Base-by-base conservation (phyloP, 2,888 invertebrate species). In the Apocheima hispidaria region DNA sequence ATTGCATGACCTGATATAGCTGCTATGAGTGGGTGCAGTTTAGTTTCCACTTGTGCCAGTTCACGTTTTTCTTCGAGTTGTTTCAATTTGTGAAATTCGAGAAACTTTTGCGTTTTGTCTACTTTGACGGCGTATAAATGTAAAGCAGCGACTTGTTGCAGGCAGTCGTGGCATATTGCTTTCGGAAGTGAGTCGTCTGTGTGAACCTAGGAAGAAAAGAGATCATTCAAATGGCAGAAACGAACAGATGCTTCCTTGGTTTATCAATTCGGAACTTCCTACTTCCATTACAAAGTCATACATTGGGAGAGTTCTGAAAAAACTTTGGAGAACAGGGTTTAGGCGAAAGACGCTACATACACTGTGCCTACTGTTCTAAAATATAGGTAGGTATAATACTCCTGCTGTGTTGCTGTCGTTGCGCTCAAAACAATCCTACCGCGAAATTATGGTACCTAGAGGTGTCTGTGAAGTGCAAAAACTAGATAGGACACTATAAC, bases 111-210 rank as follows among this genome's bases (percentile, higher is more conserved):
- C 4, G 91, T 91, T 73, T 87, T 92, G 40, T 90, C 91, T 1
- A 92, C 91, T 82, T 92, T 90, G 5, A 92, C 86, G 6, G 87
- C 59, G 63, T 91, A 92, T 7, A 90, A 74, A 65, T 92, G 83
- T 63, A 90, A 74, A 12, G 79, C 73, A 20, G 83, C 75, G n/a
- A 92, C 81, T 79, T 92, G 91, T 71, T 90, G 90, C 30, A 92
- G 76, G 63, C 92, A 92, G 48, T 92, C 92, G 74, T 92, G 92
- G 72, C 92, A 92, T 78, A 92, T 92, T 70, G 92, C 92, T 79
- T 92, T 92, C 21, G 92, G 92, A 20, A 92, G 84, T 50, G 69
- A 81, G 69, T 92, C 92, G 62, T 92, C 91, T 55, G 84, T 72
- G 38, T 87, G 86, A 51, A 92, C 81, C 92, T 92, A 77, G 38